phyloP scores from a whole-genome alignment of 2,888 invertebrate genomes.

The Lasioglossum figueresi region DNA sequence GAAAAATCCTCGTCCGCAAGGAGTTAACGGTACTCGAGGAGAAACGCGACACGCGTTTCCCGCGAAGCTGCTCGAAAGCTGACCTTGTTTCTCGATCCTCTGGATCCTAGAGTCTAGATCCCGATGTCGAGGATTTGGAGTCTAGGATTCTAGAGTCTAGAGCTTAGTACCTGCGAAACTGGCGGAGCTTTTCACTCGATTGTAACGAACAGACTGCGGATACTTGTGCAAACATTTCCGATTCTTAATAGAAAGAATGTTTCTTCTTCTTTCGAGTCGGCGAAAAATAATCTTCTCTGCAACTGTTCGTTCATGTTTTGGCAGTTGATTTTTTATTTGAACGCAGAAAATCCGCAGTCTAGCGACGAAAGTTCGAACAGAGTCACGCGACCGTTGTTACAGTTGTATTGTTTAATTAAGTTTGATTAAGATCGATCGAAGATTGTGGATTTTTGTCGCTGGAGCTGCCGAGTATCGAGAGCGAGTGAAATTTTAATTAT shows the following conservation, averaged over 20 bases:
- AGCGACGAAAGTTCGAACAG: neutral
- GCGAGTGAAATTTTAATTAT: neutral
- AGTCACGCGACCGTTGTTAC: neutral
- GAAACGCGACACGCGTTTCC: neutral
- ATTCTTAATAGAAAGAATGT: neutral
- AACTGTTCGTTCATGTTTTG: neutral
- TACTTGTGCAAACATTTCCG: neutral
- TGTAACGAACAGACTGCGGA: neutral
- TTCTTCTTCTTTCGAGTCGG: too few species aligned
- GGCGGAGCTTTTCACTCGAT: neutral
- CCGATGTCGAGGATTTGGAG: neutral
- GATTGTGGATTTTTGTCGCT: neutral
- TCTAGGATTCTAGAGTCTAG: neutral
- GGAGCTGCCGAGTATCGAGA: neutral
- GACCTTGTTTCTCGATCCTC: neutral
- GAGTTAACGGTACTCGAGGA: neutral
- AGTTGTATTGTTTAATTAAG: neutral
- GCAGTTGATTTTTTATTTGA: neutral
- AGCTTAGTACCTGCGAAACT: neutral
- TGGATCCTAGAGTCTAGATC: neutral
- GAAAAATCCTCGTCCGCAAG: neutral
- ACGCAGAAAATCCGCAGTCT: neutral
- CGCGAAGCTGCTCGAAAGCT: neutral
- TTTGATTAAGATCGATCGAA: neutral
- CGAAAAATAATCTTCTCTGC: too few species aligned